phyloP scores from a whole-genome alignment of 2,888 invertebrate species.

The Brassicogethes aeneus region DNA sequence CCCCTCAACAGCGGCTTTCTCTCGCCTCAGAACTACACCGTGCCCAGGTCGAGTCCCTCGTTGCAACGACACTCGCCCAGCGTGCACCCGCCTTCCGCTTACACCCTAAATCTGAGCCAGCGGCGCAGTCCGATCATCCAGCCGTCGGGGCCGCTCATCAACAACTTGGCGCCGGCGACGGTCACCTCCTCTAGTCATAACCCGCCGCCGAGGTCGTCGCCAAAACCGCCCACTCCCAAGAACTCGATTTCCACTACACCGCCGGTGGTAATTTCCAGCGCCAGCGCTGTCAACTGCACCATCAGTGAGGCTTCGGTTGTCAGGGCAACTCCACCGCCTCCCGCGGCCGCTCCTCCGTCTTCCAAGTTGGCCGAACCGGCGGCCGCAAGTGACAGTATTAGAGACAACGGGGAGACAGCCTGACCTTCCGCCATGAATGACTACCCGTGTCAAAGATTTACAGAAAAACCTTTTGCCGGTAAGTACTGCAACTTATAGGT shows the following conservation, averaged over 20 bases:
- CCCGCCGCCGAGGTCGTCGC: conserved; percentile 22
- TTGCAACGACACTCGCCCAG: conserved; percentile 47
- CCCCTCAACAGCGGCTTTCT: conserved; percentile 29
- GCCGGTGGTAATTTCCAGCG: conserved; percentile 5
- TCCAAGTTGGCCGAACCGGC: conserved; percentile 15
- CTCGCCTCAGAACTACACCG: conserved; percentile 27
- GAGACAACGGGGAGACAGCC: conserved; percentile 39
- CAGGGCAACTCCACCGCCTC: conserved; percentile 13
- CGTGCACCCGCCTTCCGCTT: conserved; percentile 28
- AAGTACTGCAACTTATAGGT: too few species aligned
- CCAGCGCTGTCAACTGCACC: conserved; percentile 5
- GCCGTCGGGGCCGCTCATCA: conserved; percentile 37
- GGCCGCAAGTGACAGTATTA: conserved; percentile 37
- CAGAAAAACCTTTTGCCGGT: too few species aligned
- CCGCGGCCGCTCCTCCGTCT: conserved; percentile 12
- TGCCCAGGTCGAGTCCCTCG: conserved; percentile 46
- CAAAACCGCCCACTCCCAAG: conserved; percentile 27
- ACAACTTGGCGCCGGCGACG: conserved; percentile 21
- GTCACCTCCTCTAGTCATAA: conserved; percentile 20
- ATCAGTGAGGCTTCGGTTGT: conserved; percentile 10
- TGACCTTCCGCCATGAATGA: conserved; percentile 29
- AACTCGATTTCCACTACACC: conserved; percentile 11
- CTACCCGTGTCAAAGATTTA: too few species aligned
- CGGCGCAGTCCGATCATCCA: conserved; percentile 38
- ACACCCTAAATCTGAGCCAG: conserved; percentile 33